These are phyloP conservation scores for Empidonax traillii DNA, from an alignment of 2,113 vertebrate species.

Conservation along the genomic window DNA sequence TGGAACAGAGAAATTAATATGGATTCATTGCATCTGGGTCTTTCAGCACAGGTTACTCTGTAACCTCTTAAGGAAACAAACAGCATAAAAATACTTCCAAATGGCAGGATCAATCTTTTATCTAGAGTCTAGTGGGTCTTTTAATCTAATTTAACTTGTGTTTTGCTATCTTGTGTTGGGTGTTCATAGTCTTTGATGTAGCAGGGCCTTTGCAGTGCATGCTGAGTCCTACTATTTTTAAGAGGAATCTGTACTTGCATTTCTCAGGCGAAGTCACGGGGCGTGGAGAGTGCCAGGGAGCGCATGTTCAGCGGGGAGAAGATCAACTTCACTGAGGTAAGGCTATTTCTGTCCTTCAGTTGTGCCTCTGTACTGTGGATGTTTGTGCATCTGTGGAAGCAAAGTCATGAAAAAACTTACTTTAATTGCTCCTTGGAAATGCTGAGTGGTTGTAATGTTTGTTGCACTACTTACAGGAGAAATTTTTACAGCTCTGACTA, in stretches of 20 bases:
- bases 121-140: not conserved
- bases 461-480: not conserved
- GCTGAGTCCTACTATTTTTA: not conserved
- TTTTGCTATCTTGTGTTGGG: not conserved
- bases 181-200: not conserved
- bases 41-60: not conserved
- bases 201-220: not conserved
- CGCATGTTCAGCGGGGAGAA: slow-evolving; percentile 92
- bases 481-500: not conserved
- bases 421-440: not conserved
- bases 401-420: not conserved
- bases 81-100: not conserved
- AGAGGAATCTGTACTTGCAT: slow-evolving; percentile 18
- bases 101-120: not conserved
- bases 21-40: not conserved
- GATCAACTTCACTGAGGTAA: slow-evolving; percentile 98
- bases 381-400: not conserved
- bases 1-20: not conserved
- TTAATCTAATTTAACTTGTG: not conserved
- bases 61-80: not conserved
- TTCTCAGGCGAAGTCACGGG: slow-evolving; percentile 88
- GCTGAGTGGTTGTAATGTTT: not conserved
- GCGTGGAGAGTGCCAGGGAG: slow-evolving; percentile 86
- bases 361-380: not conserved
- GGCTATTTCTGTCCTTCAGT: not conserved